A percentile compares a stretch with the other conserved stretches of the same genome.
Evolutionary conservation across 2,888 invertebrate species (phyloP).

Genomic region (Leucophenga montana): DNA sequence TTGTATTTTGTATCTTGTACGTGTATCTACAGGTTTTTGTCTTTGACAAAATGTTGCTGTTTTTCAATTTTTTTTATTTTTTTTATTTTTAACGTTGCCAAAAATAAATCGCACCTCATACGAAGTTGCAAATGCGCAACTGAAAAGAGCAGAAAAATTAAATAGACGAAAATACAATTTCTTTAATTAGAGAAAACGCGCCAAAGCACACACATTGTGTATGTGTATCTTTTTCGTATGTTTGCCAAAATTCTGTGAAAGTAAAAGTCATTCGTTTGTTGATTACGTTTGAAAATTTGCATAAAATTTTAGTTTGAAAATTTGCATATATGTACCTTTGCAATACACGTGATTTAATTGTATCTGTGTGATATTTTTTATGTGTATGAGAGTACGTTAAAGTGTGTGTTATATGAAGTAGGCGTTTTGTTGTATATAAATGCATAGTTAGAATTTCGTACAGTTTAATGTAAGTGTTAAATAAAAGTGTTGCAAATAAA

Average conservation of each 20-base stretch:
- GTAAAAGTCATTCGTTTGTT: slow-evolving; percentile 9
- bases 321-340: too few species aligned
- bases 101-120: slow-evolving; percentile 25
- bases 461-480: too few species aligned
- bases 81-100: slow-evolving; percentile 20
- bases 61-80: slow-evolving; percentile 16
- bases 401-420: too few species aligned
- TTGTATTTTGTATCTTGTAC: slow-evolving; percentile 4
- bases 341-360: too few species aligned
- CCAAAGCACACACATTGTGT: background rate
- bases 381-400: too few species aligned
- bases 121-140: slow-evolving; percentile 22
- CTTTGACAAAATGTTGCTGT: slow-evolving; percentile 20
- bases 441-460: too few species aligned
- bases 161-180: slow-evolving; percentile 8
- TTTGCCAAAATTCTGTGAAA: slow-evolving; percentile 11
- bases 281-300: background rate
- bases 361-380: background rate
- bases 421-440: too few species aligned
- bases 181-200: slow-evolving; percentile 14
- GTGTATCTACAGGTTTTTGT: slow-evolving; percentile 8
- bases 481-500: too few species aligned
- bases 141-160: slow-evolving; percentile 19
- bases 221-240: background rate
- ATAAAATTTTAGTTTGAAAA: background rate